Evolutionary conservation across 2,113 vertebrate genomes (phyloP).

Genomic region (Hydropotes inermis): DNA sequence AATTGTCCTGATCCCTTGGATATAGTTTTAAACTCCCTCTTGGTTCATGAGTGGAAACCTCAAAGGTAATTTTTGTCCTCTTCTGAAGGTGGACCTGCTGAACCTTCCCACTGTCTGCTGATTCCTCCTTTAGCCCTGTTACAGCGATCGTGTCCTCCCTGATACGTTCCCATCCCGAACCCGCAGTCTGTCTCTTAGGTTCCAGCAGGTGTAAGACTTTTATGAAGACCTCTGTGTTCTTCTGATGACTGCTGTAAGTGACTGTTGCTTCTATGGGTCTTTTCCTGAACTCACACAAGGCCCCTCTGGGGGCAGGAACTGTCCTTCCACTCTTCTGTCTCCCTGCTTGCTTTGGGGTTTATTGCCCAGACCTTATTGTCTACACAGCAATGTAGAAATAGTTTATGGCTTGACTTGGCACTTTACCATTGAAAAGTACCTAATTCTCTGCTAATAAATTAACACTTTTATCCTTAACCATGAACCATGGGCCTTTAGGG

Average conservation of each 20-base stretch:
- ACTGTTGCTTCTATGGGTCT: not conserved
- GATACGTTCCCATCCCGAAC: not conserved
- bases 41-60: not conserved
- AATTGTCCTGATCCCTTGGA: not conserved
- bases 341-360: not conserved
- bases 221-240: not conserved
- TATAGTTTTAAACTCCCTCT: not conserved
- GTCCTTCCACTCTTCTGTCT: not conserved
- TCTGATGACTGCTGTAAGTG: not conserved
- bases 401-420: not conserved
- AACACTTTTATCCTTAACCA: not conserved
- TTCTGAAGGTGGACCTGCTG: not conserved
- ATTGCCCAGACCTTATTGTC: not conserved
- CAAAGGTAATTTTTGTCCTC: not conserved
- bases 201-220: not conserved
- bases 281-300: not conserved
- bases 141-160: not conserved
- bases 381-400: not conserved
- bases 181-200: not conserved
- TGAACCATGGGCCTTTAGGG: not conserved
- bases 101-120: not conserved
- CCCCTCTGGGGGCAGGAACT: accelerated
- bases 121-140: not conserved
- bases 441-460: not conserved
- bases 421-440: not conserved